Percentiles rank a stretch among this genome's conserved stretches.
Evolutionary conservation across 2,888 invertebrate species (phyloP).

Genomic region (Argyresthia albistria): DNA sequence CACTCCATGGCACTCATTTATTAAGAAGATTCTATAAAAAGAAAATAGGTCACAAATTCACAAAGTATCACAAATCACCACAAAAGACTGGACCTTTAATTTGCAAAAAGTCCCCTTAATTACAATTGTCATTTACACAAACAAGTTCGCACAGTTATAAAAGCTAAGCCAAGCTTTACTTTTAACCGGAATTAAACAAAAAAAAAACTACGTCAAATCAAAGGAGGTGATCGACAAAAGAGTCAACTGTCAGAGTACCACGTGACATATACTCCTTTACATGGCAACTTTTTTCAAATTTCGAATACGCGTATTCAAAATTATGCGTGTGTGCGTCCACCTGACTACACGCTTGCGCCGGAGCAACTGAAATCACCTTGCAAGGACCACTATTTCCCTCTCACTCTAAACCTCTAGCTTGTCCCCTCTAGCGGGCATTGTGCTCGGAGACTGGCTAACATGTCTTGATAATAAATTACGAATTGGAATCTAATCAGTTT

Average conservation of each 20-base stretch:
- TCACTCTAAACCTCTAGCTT: slow-evolving; percentile 38
- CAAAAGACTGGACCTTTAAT: too few species aligned
- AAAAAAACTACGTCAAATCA: neutral
- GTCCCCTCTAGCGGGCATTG: slow-evolving; percentile 65
- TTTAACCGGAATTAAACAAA: neutral
- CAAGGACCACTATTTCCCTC: slow-evolving; percentile 64
- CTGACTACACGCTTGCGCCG: slow-evolving; percentile 62
- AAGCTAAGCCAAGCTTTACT: too few species aligned
- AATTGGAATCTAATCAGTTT: slow-evolving; percentile 70
- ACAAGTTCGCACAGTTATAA: too few species aligned
- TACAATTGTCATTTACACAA: too few species aligned
- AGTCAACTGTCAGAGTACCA: slow-evolving; percentile 1
- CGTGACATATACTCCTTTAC: slow-evolving; percentile 4
- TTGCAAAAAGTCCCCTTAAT: too few species aligned
- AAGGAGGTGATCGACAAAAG: neutral
- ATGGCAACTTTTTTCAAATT: slow-evolving; percentile 3
- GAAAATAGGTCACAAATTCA: too few species aligned
- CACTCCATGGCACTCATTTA: too few species aligned
- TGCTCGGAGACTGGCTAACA: slow-evolving; percentile 42
- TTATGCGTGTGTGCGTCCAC: slow-evolving; percentile 48
- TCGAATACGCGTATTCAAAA: slow-evolving; percentile 21
- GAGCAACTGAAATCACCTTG: slow-evolving; percentile 72
- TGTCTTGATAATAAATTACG: slow-evolving; percentile 65
- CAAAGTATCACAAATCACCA: too few species aligned
- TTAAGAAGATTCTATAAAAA: too few species aligned